These are phyloP conservation scores for Strix aluco DNA, from an alignment of 2,113 vertebrate genomes.

Conservation along the genomic window DNA sequence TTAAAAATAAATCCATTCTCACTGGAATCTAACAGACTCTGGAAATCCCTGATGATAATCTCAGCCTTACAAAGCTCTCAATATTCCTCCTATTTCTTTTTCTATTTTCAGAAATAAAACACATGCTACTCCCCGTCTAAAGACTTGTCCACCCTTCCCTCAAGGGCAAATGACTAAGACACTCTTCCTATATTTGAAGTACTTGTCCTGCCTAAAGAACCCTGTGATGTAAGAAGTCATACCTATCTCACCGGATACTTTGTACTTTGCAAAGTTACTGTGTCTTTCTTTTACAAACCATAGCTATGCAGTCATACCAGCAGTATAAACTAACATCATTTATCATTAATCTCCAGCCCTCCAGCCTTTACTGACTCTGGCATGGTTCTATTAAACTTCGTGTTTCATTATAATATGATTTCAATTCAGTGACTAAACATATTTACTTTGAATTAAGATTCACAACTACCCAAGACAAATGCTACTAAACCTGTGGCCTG, in stretches of 20 bases:
- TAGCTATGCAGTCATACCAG: background rate
- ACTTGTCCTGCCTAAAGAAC: background rate
- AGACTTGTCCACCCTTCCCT: background rate
- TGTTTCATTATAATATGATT: constrained; percentile 37
- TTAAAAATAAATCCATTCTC: background rate
- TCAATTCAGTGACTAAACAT: constrained; percentile 47
- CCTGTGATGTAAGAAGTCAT: background rate
- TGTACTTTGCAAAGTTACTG: background rate
- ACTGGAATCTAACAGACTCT: background rate
- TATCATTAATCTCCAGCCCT: constrained; percentile 23
- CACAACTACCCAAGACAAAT: constrained; percentile 35
- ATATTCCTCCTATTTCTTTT: background rate
- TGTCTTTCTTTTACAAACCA: background rate
- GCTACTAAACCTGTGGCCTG: constrained; percentile 11
- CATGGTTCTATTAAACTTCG: constrained; percentile 48
- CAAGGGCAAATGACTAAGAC: background rate
- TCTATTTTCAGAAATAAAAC: background rate
- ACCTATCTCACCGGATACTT: background rate
- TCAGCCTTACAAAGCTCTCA: background rate
- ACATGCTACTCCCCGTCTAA: background rate
- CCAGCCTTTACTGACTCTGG: constrained; percentile 33
- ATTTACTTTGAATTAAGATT: constrained; percentile 42
- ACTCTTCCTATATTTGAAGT: background rate
- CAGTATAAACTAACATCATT: constrained; percentile 31
- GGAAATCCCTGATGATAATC: background rate